phyloP scores from a whole-genome alignment of 2,797 vertebrate genomes.

The Clangula hyemalis region DNA sequence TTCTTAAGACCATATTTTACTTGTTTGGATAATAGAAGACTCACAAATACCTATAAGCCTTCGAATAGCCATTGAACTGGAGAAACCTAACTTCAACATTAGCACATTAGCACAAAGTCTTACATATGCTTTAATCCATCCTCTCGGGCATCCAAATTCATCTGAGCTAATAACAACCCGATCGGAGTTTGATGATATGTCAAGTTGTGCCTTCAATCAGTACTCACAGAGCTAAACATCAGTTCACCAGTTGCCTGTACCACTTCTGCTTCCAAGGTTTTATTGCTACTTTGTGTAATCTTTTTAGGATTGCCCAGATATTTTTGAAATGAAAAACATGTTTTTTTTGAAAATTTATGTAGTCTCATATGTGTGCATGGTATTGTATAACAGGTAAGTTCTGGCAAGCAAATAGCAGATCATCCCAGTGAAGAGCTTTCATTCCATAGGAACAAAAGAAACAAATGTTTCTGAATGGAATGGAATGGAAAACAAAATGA shows the following conservation, averaged over 20 bases:
- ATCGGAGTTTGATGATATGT: constrained; percentile 5
- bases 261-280: constrained; percentile 17
- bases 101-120: not conserved
- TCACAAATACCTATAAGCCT: not conserved
- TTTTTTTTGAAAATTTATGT: not conserved
- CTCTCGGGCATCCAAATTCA: constrained; percentile 7
- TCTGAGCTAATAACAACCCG: not conserved
- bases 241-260: not conserved
- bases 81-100: not conserved
- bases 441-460: not conserved
- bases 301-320: not conserved
- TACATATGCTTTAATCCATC: not conserved
- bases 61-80: not conserved
- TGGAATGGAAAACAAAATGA: not conserved
- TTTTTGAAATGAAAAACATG: constrained; percentile 5
- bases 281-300: constrained; percentile 2
- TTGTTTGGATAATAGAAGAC: not conserved
- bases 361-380: not conserved
- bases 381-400: not conserved
- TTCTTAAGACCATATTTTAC: not conserved
- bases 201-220: constrained; percentile 1
- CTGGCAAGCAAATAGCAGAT: not conserved
- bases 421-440: not conserved
- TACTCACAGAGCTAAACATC: not conserved
- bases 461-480: not conserved